Evolutionary conservation across 2,113 vertebrate genomes (phyloP).

Genomic region (Egretta garzetta): DNA sequence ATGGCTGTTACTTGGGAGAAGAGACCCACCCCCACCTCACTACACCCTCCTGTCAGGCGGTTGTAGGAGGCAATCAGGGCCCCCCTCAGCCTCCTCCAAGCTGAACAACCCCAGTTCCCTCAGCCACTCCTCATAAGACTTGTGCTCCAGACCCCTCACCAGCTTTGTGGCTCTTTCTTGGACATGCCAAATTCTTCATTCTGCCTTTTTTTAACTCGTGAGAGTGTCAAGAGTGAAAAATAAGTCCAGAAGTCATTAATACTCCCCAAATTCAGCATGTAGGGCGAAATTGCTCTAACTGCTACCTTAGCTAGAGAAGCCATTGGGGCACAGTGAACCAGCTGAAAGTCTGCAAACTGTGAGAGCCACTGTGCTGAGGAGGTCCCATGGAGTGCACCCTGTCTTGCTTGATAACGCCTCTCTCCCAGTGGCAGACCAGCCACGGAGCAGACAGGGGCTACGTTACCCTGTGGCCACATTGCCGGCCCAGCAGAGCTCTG

Average conservation of each 20-base stretch:
- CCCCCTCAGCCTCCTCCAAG: neutral
- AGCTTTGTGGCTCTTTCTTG: neutral
- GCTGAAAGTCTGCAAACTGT: neutral
- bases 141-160: neutral
- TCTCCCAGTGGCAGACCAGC: neutral
- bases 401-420: neutral
- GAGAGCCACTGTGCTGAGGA: too few species aligned
- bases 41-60: neutral
- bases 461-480: neutral
- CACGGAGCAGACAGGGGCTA: rapidly evolving
- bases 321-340: neutral
- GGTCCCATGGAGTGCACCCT: too few species aligned
- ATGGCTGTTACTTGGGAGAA: neutral
- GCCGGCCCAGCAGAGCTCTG: neutral
- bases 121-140: neutral
- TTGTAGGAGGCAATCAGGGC: neutral
- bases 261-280: neutral
- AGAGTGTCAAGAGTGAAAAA: neutral
- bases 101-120: neutral
- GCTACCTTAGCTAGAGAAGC: neutral
- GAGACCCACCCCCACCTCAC: neutral
- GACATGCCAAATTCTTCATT: neutral
- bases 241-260: neutral
- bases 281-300: neutral
- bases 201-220: neutral